phyloP scores from a whole-genome alignment of 2,888 invertebrate genomes.

The Apodemia hepburni region DNA sequence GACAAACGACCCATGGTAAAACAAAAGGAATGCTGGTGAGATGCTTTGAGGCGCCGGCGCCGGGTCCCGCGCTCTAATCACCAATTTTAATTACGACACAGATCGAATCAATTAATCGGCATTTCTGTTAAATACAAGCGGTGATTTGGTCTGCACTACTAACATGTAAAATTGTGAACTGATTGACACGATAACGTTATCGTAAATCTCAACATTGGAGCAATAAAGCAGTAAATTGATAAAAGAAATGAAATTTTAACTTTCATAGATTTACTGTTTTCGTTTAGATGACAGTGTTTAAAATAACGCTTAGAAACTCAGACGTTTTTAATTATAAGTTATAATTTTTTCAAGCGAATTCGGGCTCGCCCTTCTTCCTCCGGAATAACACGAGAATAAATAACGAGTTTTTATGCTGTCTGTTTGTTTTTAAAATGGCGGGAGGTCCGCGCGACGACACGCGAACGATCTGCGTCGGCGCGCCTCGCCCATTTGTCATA shows the following conservation, averaged over 20 bases:
- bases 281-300: neutral
- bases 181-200: slow-evolving; percentile 46
- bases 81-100: slow-evolving; percentile 80
- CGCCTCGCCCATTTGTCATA: slow-evolving; percentile 76
- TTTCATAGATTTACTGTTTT: neutral
- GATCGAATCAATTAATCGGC: slow-evolving; percentile 80
- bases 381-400: slow-evolving; percentile 73
- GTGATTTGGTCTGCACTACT: slow-evolving; percentile 50
- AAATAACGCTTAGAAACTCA: slow-evolving; percentile 33
- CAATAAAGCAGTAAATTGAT: neutral
- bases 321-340: slow-evolving; percentile 76
- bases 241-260: neutral
- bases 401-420: slow-evolving; percentile 75
- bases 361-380: slow-evolving; percentile 70
- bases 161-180: slow-evolving; percentile 52
- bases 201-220: slow-evolving; percentile 19
- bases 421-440: slow-evolving; percentile 81
- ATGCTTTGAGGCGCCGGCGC: slow-evolving; percentile 80
- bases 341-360: slow-evolving; percentile 75
- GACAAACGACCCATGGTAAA: slow-evolving; percentile 80
- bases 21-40: slow-evolving; percentile 80
- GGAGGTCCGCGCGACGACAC: slow-evolving; percentile 79
- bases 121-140: slow-evolving; percentile 76
- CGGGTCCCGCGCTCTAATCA: slow-evolving; percentile 76
- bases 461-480: slow-evolving; percentile 63